Percentiles rank a stretch among this genome's conserved stretches.
These are phyloP conservation scores for Solenodon paradoxus DNA, from an alignment of 2,113 vertebrate genomes.

Conservation along the genomic window DNA sequence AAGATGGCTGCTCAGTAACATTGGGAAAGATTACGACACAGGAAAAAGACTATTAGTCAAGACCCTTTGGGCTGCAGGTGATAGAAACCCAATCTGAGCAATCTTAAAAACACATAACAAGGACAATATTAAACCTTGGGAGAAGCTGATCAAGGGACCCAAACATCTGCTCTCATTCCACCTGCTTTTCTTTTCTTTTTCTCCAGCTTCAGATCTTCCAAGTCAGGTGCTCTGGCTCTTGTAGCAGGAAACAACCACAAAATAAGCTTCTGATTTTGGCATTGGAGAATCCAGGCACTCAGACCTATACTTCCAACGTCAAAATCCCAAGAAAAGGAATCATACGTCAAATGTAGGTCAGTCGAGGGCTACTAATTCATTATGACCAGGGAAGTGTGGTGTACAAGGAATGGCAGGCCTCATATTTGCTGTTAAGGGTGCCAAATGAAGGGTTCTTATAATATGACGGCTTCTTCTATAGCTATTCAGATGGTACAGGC, in stretches of 20 bases:
- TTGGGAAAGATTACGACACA: neutral
- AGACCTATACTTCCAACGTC: neutral
- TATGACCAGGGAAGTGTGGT: neutral
- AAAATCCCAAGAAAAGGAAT: neutral
- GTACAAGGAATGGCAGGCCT: too few species aligned
- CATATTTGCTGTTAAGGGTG: neutral
- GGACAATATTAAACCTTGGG: neutral
- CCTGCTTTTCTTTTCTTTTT: neutral
- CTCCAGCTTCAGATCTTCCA: neutral
- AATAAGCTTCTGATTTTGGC: neutral
- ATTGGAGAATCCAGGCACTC: neutral
- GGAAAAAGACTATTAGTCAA: neutral
- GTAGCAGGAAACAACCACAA: neutral
- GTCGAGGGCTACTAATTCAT: too few species aligned
- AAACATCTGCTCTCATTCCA: neutral
- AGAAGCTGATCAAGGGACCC: neutral
- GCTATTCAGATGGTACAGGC: neutral
- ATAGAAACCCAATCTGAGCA: neutral
- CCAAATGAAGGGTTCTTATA: neutral
- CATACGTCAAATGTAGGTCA: neutral
- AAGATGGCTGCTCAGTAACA: neutral
- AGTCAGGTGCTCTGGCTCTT: neutral
- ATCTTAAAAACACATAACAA: neutral
- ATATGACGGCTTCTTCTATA: neutral
- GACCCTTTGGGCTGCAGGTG: neutral